phyloP scores from a whole-genome alignment of 2,113 vertebrate species.

The Trogon melanurus region DNA sequence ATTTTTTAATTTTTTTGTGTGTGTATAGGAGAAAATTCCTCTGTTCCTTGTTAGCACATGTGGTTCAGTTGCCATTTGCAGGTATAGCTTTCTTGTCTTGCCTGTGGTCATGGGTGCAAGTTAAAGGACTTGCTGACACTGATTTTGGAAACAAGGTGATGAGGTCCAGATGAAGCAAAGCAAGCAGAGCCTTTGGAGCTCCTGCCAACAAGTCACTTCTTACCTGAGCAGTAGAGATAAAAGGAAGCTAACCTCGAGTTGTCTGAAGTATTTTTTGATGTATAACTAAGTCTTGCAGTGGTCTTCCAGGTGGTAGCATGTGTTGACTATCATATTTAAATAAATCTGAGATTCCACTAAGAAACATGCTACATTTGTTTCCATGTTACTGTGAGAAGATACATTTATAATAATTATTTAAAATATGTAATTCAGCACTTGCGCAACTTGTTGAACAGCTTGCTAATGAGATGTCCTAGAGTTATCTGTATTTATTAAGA shows the following conservation, averaged over 20 bases:
- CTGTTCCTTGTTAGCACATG: neutral
- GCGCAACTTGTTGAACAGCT: constrained; percentile 49
- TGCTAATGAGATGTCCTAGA: constrained; percentile 50
- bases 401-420: constrained; percentile 40
- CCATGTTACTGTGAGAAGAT: neutral
- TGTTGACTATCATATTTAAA: neutral
- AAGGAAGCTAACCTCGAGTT: neutral
- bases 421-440: constrained; percentile 2
- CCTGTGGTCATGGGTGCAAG: neutral
- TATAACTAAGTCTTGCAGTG: neutral
- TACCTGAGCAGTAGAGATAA: neutral
- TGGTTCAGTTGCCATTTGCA: neutral
- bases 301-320: neutral
- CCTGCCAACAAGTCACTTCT: neutral
- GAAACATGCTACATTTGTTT: neutral
- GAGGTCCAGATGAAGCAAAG: neutral
- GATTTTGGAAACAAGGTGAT: neutral
- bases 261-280: too few relatives aligned
- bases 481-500: constrained; percentile 32
- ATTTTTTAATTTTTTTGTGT: neutral
- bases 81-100: neutral
- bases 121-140: neutral
- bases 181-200: neutral
- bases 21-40: neutral
- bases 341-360: neutral